These are phyloP conservation scores for Xiphias gladius DNA, from an alignment of 2,113 vertebrate genomes.

Conservation along the genomic window DNA sequence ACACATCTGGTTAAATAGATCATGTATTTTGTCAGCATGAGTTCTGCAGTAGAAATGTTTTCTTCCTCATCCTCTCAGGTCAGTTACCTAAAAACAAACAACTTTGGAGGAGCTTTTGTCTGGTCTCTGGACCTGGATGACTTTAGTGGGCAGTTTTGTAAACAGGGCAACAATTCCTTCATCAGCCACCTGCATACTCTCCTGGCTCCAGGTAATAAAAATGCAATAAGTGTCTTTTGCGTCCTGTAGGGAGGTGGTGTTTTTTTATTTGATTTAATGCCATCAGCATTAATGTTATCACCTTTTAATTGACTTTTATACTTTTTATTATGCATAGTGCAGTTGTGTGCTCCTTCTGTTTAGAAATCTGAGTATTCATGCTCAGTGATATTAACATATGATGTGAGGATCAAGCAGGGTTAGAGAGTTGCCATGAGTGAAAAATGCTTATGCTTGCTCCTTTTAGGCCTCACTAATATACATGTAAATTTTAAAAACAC, in stretches of 20 bases:
- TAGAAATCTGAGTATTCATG: too few species aligned
- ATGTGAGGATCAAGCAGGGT: too few species aligned
- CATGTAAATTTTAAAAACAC: too few species aligned
- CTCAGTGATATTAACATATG: too few species aligned
- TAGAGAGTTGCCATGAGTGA: too few species aligned
- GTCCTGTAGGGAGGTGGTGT: neutral
- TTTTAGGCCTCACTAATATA: neutral
- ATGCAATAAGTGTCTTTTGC: too few species aligned
- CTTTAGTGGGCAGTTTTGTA: constrained; percentile 82
- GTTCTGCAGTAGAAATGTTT: neutral
- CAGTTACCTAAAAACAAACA: constrained; percentile 75
- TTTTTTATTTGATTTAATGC: neutral
- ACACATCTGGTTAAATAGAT: neutral
- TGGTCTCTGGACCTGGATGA: constrained; percentile 87
- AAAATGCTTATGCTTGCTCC: neutral
- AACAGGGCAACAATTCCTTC: constrained; percentile 77
- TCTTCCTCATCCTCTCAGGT: constrained; percentile 57
- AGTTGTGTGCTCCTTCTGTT: too few species aligned
- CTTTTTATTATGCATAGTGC: too few species aligned
- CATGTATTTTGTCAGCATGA: neutral
- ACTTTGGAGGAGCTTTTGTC: constrained; percentile 84
- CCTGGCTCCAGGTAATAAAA: neutral
- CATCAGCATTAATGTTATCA: neutral
- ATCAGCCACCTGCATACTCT: constrained; percentile 41
- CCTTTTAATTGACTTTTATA: too few species aligned